Evolutionary conservation across 2,797 vertebrate genomes (phyloP).

Genomic region (Coregonus sp.): DNA sequence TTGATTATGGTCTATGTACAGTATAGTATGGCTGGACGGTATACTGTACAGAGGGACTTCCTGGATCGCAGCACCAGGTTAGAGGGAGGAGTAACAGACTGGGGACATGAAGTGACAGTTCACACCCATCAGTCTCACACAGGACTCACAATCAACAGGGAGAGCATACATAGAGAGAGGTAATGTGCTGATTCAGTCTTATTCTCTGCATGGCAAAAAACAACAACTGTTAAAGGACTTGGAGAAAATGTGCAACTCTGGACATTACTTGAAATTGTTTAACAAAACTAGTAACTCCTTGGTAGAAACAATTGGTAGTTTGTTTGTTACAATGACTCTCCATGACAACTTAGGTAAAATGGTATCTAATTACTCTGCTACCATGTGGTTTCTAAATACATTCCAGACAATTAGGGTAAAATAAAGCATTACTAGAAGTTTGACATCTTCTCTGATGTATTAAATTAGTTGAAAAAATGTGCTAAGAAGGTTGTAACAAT

Average conservation of each 20-base stretch:
- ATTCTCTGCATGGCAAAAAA: neutral
- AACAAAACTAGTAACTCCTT: too few relatives aligned
- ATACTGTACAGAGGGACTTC: neutral
- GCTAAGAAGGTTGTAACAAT: too few relatives aligned
- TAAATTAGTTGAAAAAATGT: too few relatives aligned
- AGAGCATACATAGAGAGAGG: neutral
- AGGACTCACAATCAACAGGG: neutral
- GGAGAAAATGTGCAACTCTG: too few relatives aligned
- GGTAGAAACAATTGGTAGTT: too few relatives aligned
- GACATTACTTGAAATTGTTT: too few relatives aligned
- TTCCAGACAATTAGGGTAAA: neutral
- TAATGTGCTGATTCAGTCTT: neutral
- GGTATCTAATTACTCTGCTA: too few relatives aligned
- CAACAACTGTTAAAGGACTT: neutral
- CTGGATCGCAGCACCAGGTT: neutral
- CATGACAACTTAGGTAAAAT: too few relatives aligned
- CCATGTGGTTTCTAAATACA: neutral
- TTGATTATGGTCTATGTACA: neutral
- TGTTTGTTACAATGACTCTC: too few relatives aligned
- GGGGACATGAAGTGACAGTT: neutral
- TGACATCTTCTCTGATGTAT: too few relatives aligned
- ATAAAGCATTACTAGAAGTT: too few relatives aligned
- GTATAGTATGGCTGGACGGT: neutral
- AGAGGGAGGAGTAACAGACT: neutral
- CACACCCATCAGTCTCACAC: neutral